Percentiles rank a stretch among this genome's conserved stretches.
Conservation (phyloP, 1,140 invertebrate species). For the Drosophila eugracilis region DNA sequence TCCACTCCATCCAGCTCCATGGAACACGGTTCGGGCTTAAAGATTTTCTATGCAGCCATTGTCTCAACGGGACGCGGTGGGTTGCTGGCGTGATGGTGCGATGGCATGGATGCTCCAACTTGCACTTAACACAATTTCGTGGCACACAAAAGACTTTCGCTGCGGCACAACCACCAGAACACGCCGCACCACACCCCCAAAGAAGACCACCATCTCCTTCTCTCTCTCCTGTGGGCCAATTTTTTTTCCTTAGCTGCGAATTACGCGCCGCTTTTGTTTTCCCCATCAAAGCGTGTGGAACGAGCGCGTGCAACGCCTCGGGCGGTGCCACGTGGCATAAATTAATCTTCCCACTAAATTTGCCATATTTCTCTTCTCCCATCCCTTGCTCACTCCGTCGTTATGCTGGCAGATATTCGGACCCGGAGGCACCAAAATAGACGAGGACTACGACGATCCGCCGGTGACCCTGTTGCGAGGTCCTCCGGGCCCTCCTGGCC, state of each 20-base stretch:
- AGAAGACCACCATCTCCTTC: background rate
- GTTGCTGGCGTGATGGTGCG: constrained; percentile 14
- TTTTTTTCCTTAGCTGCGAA: constrained; percentile 49
- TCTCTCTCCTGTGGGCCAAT: constrained; percentile 17
- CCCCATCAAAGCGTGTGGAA: constrained; percentile 71
- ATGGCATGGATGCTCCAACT: constrained; percentile 60
- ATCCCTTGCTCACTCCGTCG: constrained; percentile 25
- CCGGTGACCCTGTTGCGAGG: constrained; percentile 85
- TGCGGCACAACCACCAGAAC: constrained; percentile 45
- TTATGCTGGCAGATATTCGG: constrained; percentile 73
- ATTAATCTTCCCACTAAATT: constrained; percentile 78
- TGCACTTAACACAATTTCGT: constrained; percentile 81
- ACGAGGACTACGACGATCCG: constrained; percentile 84
- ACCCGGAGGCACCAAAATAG: constrained; percentile 77
- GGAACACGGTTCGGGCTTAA: constrained; percentile 43
- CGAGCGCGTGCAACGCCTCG: constrained; percentile 69
- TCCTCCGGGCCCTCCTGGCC: constrained; percentile 86
- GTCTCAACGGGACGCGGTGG: constrained; percentile 41
- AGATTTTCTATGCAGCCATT: constrained; percentile 74
- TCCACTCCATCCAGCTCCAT: constrained; percentile 1
- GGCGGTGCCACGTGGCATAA: constrained; percentile 77
- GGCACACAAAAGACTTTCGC: constrained; percentile 81
- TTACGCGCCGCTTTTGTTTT: constrained; percentile 56
- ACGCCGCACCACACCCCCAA: constrained; percentile 23
- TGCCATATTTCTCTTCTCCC: constrained; percentile 38